These are phyloP conservation scores for Brachypteracias leptosomus DNA, from an alignment of 2,113 vertebrate genomes.

Conservation along the genomic window DNA sequence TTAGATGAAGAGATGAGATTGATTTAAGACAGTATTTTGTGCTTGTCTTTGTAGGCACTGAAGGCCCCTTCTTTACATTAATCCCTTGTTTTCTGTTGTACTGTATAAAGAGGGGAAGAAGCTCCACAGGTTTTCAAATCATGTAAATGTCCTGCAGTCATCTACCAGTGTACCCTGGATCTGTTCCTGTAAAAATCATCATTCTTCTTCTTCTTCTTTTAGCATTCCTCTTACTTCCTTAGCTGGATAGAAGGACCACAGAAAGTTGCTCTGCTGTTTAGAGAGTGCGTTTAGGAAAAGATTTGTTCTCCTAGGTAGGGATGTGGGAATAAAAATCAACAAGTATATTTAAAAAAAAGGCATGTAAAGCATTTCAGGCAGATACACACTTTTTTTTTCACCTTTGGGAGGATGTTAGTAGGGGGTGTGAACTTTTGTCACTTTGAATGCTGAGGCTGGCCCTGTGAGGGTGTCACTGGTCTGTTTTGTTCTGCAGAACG, in stretches of 20 bases:
- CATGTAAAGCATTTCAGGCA: background rate
- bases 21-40: background rate
- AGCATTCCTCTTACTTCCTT: background rate
- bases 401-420: background rate
- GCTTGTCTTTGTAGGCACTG: background rate
- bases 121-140: background rate
- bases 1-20: background rate
- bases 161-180: background rate
- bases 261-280: background rate
- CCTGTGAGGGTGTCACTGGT: background rate
- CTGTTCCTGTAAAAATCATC: background rate
- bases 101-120: background rate
- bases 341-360: background rate
- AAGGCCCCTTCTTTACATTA: background rate
- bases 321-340: background rate
- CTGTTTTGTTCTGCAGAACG: slow-evolving; percentile 83
- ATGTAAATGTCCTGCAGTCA: background rate
- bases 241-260: background rate
- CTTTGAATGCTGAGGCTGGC: background rate
- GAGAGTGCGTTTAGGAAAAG: background rate
- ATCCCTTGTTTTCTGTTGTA: background rate
- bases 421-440: background rate
- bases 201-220: background rate
- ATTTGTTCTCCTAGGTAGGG: background rate
- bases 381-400: background rate